phyloP scores from a whole-genome alignment of 1,140 invertebrate genomes.

The Panagrolaimus sp. region DNA sequence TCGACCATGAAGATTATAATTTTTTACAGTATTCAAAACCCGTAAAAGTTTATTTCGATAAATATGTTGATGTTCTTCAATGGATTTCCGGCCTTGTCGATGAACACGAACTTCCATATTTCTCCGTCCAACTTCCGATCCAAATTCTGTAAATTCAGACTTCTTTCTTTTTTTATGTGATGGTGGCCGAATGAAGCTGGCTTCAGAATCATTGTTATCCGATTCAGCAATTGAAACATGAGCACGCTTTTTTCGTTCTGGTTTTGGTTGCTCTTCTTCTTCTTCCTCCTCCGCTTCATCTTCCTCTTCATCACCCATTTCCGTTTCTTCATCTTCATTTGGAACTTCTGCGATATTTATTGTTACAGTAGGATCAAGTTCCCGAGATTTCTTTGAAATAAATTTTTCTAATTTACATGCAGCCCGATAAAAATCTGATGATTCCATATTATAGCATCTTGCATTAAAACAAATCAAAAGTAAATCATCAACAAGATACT shows the following conservation, averaged over 20 bases:
- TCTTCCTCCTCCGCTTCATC: background rate
- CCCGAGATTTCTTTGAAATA: slow-evolving; percentile 38
- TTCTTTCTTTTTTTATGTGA: background rate
- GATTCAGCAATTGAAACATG: background rate
- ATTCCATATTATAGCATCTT: slow-evolving; percentile 82
- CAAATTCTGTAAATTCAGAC: slow-evolving; percentile 2
- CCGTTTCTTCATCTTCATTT: background rate
- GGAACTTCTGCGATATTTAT: slow-evolving; percentile 12
- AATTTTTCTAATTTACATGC: slow-evolving; percentile 39
- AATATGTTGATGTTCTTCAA: slow-evolving; percentile 38
- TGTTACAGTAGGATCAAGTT: slow-evolving; percentile 27
- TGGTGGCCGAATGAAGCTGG: background rate
- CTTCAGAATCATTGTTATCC: slow-evolving; percentile 18
- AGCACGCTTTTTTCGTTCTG: background rate
- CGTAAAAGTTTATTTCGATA: slow-evolving; percentile 38
- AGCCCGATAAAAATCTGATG: slow-evolving; percentile 71
- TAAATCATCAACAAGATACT: slow-evolving; percentile 35
- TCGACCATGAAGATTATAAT: slow-evolving; percentile 70
- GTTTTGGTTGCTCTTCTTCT: slow-evolving; percentile 1
- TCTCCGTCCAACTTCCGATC: background rate
- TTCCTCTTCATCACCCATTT: too few relatives aligned
- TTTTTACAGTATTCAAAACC: slow-evolving; percentile 40
- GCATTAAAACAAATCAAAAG: slow-evolving; percentile 89
- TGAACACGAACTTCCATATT: slow-evolving; percentile 4
- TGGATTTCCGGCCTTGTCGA: slow-evolving; percentile 38